Base-by-base conservation (phyloP, 2,113 vertebrate genomes). In the Atherinomorus stipes region DNA sequence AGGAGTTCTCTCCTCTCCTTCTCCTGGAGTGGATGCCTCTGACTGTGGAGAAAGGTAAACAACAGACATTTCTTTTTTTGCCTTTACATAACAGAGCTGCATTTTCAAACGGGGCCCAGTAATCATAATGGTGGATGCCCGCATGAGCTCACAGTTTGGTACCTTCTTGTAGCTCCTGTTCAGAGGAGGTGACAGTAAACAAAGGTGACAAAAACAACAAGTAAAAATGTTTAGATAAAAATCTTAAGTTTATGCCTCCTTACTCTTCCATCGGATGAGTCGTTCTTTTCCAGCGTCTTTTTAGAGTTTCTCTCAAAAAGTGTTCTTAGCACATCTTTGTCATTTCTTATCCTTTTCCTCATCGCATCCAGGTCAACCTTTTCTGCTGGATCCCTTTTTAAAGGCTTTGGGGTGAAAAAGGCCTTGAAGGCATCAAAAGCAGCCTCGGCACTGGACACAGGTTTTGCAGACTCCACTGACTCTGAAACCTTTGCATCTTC, bases 371-470 rank as follows among this genome's bases (percentile, higher is more conserved):
- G 88, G 70, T 96, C 96, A 23, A 91, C 85, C 51, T 90, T 74
- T 62, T 96, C 95, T 1, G 92, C 81, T 1, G 94, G 94, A 66
- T 94, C 94, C 74, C 91, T 97, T 89, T 92, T 98, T 28, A 95
- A 83, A 85, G 95, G 94, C 47, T 94, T 94, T 10, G 92, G 89
- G 0, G 93, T 95, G 74, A 99, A 99, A 49, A 99, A 95, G 53
- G 96, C 95, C 88, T 96, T 98, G 74, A 98, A 95, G n/a, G 94
- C 95, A 18, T 96, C 96, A 45, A 99, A 90, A 3, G 96, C 95
- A 2, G 95, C 95, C 72, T 99, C 97, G 15, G 95, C 89, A 7
- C 88, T 87, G 15, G 86, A 89, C 83, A 86, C 66, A 2, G 83
- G 15, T 63, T 76, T 91, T 0, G 7, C 4, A 10, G 71, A 42